phyloP scores from a whole-genome alignment of 2,888 invertebrate genomes.

The Drosophila subquinaria region DNA sequence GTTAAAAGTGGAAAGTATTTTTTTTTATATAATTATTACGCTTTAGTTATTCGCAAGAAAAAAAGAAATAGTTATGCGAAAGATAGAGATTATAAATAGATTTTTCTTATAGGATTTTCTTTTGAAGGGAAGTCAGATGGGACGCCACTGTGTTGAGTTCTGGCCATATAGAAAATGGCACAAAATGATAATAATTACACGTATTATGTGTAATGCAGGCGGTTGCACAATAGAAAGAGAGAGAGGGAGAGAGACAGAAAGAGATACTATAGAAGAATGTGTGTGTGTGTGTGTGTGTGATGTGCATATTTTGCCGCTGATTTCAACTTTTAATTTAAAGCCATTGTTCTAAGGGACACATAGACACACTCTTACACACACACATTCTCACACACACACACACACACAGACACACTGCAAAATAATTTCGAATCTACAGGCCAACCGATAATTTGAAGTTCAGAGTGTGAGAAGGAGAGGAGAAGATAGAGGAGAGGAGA shows the following conservation, averaged over 20 bases:
- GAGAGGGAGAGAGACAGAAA: not conserved
- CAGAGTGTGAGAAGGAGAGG: not conserved
- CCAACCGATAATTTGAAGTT: constrained; percentile 50
- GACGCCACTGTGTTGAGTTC: constrained; percentile 41
- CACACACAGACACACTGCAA: constrained; percentile 16
- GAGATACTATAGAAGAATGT: not conserved
- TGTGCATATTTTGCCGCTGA: constrained; percentile 64
- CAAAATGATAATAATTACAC: constrained; percentile 81
- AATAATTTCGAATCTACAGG: constrained; percentile 47
- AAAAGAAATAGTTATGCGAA: too few species aligned
- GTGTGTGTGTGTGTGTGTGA: constrained; percentile 3
- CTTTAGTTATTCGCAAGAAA: too few species aligned
- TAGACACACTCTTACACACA: constrained; percentile 32
- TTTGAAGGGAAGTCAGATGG: not conserved
- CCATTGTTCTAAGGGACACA: constrained; percentile 74
- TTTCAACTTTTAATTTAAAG: constrained; percentile 76
- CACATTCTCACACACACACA: constrained; percentile 9
- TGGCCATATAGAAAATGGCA: constrained; percentile 55
- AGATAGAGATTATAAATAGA: too few species aligned
- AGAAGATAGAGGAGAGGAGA: not conserved
- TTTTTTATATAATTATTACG: too few species aligned
- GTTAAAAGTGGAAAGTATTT: too few species aligned
- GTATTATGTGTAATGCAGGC: constrained; percentile 73
- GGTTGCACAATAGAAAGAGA: constrained; percentile 29
- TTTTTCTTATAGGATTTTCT: too few species aligned